A percentile compares a stretch with the other conserved stretches of the same genome.
phyloP scores from a whole-genome alignment of 1,140 invertebrate species.

The Scaptomyza montana region DNA sequence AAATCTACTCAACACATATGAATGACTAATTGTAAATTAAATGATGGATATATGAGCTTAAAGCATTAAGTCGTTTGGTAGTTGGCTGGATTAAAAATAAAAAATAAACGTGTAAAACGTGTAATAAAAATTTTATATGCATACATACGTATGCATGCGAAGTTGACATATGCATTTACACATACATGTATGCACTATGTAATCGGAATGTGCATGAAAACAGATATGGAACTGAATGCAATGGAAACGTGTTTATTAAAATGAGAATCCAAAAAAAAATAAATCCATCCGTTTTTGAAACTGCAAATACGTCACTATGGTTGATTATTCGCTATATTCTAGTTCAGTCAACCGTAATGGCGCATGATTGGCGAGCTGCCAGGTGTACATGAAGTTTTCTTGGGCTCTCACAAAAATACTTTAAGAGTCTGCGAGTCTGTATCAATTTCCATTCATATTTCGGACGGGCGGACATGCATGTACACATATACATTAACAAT shows the following conservation, averaged over 20 bases:
- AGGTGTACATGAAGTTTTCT: conserved; percentile 56
- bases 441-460: conserved; percentile 1
- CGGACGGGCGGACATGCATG: neutral
- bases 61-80: conserved; percentile 66
- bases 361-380: conserved; percentile 43
- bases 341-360: conserved; percentile 63
- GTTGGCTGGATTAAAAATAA: conserved; percentile 36
- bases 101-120: neutral
- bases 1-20: conserved; percentile 66
- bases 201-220: conserved; percentile 50
- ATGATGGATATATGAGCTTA: conserved; percentile 72
- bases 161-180: neutral
- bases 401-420: conserved; percentile 11
- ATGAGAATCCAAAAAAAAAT: conserved; percentile 29
- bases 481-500: conserved; percentile 4
- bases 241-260: conserved; percentile 44
- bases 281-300: conserved; percentile 4
- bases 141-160: conserved; percentile 7
- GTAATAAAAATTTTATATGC: too few relatives aligned
- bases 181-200: neutral
- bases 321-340: neutral
- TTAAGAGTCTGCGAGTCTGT: conserved; percentile 3
- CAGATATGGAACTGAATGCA: conserved; percentile 47
- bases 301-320: neutral
- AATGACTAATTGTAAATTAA: conserved; percentile 65